Base-by-base conservation (phyloP, 2,888 invertebrate genomes). In the Pyralis farinalis region DNA sequence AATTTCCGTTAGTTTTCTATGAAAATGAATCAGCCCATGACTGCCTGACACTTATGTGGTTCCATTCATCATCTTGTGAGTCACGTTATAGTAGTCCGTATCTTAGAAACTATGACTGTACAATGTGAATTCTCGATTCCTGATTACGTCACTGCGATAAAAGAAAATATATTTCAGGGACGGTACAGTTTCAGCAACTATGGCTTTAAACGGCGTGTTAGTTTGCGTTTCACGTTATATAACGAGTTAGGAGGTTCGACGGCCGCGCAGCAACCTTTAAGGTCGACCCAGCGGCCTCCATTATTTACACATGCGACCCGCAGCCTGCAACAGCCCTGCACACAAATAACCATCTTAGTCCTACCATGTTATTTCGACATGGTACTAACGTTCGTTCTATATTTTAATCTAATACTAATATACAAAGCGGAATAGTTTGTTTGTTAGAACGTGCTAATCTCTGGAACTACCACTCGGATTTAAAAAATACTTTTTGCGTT, bases 221-320 rank as follows among this genome's bases (percentile, higher is more conserved):
- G 65, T 70, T 65, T 70, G 70, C 66, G 70, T 74, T 77, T 73
- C 64, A 67, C 60, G 75, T 81, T 78, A 78, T 73, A 75, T 75
- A 78, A 80, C 70, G 55, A 71, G 67, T 65, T 57, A 57, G 57
- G 58, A 59, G 71, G 83, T 81, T 81, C 78, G 79, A 64, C 69
- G 82, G 49, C 81, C 84, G 70, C 68, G 53, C 57, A 57, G 67
- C 81, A 82, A 81, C 83, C 83, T 84, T 83, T 67, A 82, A 84
- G 83, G 83, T 83, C 84, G 82, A 62, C 60, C 54, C 51, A 51
- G 50, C 71, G 73, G 70, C 76, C 78, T 72, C 70, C 55, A 70
- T 59, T 10, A 34, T 34, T 71, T 76, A 72, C 72, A 65, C 72
- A 55, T 31, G 12, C 16, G 29, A 29, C 9, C 10, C 25, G 25